Evolutionary conservation across 92 coral and sea anemone genomes (phyloP), one percentile per base, ranked within the genome.

Genomic region (Hydrozoanthus gracilis): DNA sequence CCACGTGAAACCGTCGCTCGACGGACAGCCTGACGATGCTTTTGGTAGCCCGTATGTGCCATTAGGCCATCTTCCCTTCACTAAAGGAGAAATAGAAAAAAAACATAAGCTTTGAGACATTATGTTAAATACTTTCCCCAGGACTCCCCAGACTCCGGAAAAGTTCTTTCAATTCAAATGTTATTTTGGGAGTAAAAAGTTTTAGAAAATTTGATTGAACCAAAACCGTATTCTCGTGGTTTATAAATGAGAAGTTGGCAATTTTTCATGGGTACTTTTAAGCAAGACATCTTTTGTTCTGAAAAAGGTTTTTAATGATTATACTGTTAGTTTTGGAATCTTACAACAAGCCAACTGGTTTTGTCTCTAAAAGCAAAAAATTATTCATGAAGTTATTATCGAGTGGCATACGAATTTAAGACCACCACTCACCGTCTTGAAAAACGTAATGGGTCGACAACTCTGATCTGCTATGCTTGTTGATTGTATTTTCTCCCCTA

Each of bases 1-100:
- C 99, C 99, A 96, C 14, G 88, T 61, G 64, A 96, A 96, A 35
- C 98, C 98, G 77, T 89, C 88, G 51, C 91, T 86, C 20, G 76
- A 78, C 51, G 99, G 99, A 86, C 99, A 96, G 12, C 99, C 99
- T 73, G 98, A 86, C 39, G 83, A 61, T 8, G 99, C 78, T 80
- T 91, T 89, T 20, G 99, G 99, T 87, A 96, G 71, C 66, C 99
- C 99, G 89, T 96, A 96, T 54, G 95, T 96, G 8, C 99, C 99
- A 10, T 93, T 76, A 11, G 99, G 99, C 99, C 99, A 96, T 61
- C 85, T 64, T 64, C 85, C 85, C 11, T 80, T 65, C 58, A 80
- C 85, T 80, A 45, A 0, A 64, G 39, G 39, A 27, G 39, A 51
- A 80, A 18, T 4, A 3, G 18, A 64, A 8, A 48, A 61, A 62